These are phyloP conservation scores for Toxostoma redivivum DNA, from an alignment of 2,113 vertebrate species.

Conservation along the genomic window DNA sequence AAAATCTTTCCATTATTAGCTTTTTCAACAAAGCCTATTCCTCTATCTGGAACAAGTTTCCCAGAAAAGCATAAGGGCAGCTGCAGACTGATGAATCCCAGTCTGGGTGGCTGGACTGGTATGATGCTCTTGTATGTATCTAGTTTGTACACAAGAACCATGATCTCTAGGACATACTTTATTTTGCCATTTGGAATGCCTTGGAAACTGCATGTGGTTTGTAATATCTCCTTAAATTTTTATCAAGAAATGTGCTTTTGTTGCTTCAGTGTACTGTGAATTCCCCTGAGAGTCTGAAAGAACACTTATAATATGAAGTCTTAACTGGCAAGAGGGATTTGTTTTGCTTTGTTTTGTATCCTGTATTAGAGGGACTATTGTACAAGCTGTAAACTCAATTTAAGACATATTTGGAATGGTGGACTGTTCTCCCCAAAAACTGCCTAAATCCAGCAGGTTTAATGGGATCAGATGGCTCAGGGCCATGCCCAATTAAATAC, in stretches of 20 bases:
- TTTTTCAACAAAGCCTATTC: neutral
- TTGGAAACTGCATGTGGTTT: neutral
- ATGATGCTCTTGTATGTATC: fast-evolving
- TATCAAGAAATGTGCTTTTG: neutral
- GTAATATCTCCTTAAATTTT: neutral
- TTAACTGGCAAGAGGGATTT: neutral
- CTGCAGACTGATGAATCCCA: neutral
- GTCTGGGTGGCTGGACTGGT: neutral
- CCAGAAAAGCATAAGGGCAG: neutral
- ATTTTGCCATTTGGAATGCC: neutral
- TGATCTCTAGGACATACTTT: neutral
- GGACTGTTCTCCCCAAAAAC: neutral
- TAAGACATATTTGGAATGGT: neutral
- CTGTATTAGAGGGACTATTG: neutral
- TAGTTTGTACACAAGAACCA: neutral
- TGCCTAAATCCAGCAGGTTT: neutral
- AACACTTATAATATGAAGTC: neutral
- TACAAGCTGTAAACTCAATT: neutral
- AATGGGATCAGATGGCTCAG: neutral
- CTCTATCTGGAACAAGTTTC: neutral
- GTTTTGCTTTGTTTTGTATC: neutral
- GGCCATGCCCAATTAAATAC: neutral
- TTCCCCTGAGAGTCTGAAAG: neutral
- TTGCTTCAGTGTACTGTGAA: neutral
- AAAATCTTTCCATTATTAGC: neutral